Percentiles rank a stretch among this genome's conserved stretches.
These are phyloP conservation scores for Dione vanillae DNA, from an alignment of 2,888 invertebrate species.

Conservation along the genomic window DNA sequence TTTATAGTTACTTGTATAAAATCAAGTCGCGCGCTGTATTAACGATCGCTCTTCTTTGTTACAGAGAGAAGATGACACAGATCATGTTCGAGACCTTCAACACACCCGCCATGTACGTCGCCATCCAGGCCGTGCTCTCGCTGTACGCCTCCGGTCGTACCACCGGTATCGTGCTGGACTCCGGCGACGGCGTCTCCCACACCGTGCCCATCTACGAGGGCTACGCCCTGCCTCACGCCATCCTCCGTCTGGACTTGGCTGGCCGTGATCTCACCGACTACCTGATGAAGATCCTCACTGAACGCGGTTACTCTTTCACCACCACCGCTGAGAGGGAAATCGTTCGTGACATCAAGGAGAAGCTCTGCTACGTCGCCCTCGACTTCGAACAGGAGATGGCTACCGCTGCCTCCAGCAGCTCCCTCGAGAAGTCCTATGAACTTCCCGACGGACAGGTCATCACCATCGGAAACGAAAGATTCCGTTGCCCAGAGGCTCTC, in stretches of 20 bases:
- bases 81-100: slow-evolving; percentile 97
- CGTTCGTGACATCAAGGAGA: slow-evolving; percentile 97
- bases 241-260: slow-evolving; percentile 95
- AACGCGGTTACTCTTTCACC: slow-evolving; percentile 95
- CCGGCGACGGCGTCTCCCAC: slow-evolving; percentile 98
- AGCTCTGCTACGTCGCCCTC: slow-evolving; percentile 94
- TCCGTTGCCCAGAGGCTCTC: slow-evolving; percentile 97
- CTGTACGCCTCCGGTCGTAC: slow-evolving; percentile 98
- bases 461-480: slow-evolving; percentile 96
- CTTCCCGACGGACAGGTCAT: slow-evolving; percentile 96
- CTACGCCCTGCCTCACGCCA: slow-evolving; percentile 96
- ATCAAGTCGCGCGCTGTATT: slow-evolving; percentile 78
- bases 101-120: slow-evolving; percentile 97
- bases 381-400: slow-evolving; percentile 98
- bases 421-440: slow-evolving; percentile 97
- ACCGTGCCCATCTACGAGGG: slow-evolving; percentile 98
- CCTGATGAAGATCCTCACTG: slow-evolving; percentile 96
- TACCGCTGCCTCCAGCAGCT: slow-evolving; percentile 94
- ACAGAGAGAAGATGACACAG: slow-evolving; percentile 94
- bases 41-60: slow-evolving; percentile 50
- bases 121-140: slow-evolving; percentile 96
- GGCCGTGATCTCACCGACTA: slow-evolving; percentile 97
- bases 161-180: slow-evolving; percentile 97
- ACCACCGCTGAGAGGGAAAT: slow-evolving; percentile 97
- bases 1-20: slow-evolving; percentile 66